Conservation (phyloP, 2,888 invertebrate species). For the Polia nebulosa region DNA sequence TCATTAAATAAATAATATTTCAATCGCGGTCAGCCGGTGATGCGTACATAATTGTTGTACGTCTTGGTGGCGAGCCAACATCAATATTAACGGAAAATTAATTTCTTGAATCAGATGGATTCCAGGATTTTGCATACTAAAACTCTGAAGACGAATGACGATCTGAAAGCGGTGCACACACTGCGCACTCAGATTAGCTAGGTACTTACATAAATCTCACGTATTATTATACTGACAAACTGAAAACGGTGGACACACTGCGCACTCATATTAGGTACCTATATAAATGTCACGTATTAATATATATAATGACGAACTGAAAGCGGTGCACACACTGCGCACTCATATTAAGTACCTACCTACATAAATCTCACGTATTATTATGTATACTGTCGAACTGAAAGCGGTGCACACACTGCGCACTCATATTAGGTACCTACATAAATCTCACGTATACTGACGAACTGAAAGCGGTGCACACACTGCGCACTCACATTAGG, state of each 20-base stretch:
- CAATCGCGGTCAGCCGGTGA: background rate
- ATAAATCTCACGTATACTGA: too few species aligned
- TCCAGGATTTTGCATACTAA: conserved; percentile 16
- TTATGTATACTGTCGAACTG: background rate
- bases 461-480: background rate
- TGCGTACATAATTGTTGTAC: conserved; percentile 27
- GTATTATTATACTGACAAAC: background rate
- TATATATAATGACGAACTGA: background rate
- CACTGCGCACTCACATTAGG: background rate
- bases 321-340: background rate
- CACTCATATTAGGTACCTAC: background rate
- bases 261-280: background rate
- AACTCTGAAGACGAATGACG: background rate
- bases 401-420: background rate
- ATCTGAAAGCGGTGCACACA: background rate
- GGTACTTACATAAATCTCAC: too few species aligned
- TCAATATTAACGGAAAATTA: conserved; percentile 15
- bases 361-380: too few species aligned
- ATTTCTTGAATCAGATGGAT: conserved; percentile 13
- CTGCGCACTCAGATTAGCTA: background rate
- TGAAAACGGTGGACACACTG: background rate
- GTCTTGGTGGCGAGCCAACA: conserved; percentile 39
- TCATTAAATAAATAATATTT: conserved; percentile 16
- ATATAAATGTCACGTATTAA: too few species aligned
- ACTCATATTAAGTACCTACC: background rate